phyloP scores from a whole-genome alignment of 92 coral and sea anemone genomes.

The Micromussa lordhowensis region DNA sequence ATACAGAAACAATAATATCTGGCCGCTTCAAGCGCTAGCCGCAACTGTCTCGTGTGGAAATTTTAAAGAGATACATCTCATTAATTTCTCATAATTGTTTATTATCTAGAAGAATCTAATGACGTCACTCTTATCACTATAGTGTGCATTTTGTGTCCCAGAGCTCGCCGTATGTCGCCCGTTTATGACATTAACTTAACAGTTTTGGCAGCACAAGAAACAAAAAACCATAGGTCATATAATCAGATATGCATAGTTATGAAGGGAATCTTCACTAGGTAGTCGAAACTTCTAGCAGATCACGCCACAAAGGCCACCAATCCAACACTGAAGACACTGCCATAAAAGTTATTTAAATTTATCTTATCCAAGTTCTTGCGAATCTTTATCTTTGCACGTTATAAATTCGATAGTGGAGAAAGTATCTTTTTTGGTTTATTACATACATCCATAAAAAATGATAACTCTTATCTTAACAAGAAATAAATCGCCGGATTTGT shows the following conservation, averaged over 20 bases:
- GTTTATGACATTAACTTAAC: background rate
- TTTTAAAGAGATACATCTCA: background rate
- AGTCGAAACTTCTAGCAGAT: background rate
- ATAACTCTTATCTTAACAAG: background rate
- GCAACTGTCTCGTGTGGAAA: background rate
- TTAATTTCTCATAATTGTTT: background rate
- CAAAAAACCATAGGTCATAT: background rate
- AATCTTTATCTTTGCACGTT: background rate
- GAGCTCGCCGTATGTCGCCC: background rate
- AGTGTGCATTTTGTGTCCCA: background rate
- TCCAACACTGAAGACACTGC: background rate
- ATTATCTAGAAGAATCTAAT: background rate
- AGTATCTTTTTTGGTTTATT: background rate
- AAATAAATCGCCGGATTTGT: constrained; percentile 4
- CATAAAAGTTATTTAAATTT: background rate
- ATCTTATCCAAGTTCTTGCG: background rate
- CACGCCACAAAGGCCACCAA: background rate
- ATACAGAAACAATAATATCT: background rate
- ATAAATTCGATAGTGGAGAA: background rate
- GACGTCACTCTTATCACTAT: background rate
- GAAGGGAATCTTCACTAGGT: background rate
- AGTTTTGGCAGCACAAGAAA: background rate
- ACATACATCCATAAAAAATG: background rate
- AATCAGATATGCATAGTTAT: background rate
- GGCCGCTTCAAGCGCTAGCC: background rate